These are phyloP conservation scores for Gallinago jamesoni DNA, from an alignment of 2,113 vertebrate genomes.

Conservation along the genomic window DNA sequence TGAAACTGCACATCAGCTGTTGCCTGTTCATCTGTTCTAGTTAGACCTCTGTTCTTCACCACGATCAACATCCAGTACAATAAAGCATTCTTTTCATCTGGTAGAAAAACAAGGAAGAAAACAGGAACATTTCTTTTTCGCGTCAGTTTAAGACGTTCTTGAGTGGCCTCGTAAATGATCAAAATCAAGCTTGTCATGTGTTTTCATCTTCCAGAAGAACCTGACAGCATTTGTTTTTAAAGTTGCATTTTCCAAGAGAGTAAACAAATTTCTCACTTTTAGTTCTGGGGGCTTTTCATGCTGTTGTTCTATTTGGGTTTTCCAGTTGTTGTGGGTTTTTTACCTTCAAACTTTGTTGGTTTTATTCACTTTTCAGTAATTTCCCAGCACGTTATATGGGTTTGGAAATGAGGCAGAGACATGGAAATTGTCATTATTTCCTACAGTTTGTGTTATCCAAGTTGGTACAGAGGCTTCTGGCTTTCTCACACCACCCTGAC, in stretches of 20 bases:
- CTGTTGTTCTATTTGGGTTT: neutral
- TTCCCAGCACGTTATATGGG: neutral
- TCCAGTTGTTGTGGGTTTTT: neutral
- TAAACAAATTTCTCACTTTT: neutral
- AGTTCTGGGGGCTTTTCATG: neutral
- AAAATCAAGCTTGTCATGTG: slow-evolving; percentile 41
- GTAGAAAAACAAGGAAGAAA: slow-evolving; percentile 15
- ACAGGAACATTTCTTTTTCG: slow-evolving; percentile 5
- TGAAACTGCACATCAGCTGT: neutral
- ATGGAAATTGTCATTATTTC: neutral
- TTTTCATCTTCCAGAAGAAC: slow-evolving; percentile 29
- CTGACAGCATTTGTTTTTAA: slow-evolving; percentile 17
- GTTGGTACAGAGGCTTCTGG: neutral
- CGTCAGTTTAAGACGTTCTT: slow-evolving; percentile 34
- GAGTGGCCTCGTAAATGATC: slow-evolving; percentile 17
- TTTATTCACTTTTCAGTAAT: neutral
- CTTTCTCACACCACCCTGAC: neutral
- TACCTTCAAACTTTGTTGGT: neutral
- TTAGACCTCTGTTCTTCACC: neutral
- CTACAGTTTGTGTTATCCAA: neutral
- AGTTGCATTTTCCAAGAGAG: neutral
- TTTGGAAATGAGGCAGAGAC: neutral
- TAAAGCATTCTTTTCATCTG: slow-evolving; percentile 43
- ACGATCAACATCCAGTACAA: neutral
- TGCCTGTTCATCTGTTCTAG: neutral